Conservation (phyloP, 2,797 vertebrate species). For the Sardinella longiceps region DNA sequence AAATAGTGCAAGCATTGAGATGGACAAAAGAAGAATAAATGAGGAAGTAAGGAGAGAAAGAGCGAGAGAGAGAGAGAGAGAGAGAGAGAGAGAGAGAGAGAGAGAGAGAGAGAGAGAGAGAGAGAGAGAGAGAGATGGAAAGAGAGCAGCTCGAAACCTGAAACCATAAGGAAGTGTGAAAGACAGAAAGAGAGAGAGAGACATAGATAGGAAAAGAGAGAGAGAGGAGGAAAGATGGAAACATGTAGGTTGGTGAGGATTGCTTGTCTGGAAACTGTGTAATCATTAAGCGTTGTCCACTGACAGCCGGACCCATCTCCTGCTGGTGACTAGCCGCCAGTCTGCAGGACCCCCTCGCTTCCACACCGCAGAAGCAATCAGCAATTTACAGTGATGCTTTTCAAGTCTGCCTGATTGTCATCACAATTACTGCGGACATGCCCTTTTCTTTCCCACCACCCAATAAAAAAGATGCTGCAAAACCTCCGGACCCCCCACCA, state of each 20-base stretch:
- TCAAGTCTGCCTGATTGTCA: slow-evolving; percentile 21
- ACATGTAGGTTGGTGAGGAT: no score
- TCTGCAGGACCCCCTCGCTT: neutral
- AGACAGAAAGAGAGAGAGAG: neutral
- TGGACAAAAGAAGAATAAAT: neutral
- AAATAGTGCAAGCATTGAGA: neutral
- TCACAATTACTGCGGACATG: slow-evolving; percentile 25
- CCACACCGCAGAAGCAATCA: slow-evolving; percentile 25
- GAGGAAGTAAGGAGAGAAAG: neutral
- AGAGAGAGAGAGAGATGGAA: slow-evolving; percentile 15
- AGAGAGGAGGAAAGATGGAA: neutral
- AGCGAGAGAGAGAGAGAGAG: slow-evolving; percentile 20
- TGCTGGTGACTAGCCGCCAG: neutral
- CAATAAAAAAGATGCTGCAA: neutral
- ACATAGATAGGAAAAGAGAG: neutral
- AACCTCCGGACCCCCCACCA: neutral
- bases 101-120: slow-evolving; percentile 2
- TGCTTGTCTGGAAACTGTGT: slow-evolving; percentile 14
- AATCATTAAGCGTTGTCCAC: neutral
- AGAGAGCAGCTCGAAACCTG: no score
- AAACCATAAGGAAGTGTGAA: neutral
- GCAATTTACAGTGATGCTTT: neutral
- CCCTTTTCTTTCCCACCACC: neutral
- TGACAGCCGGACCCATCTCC: neutral
- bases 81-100: neutral